Evolutionary conservation across 53 echinoderm and acorn worm genomes (phyloP).

Genomic region (Stichopus horrens): DNA sequence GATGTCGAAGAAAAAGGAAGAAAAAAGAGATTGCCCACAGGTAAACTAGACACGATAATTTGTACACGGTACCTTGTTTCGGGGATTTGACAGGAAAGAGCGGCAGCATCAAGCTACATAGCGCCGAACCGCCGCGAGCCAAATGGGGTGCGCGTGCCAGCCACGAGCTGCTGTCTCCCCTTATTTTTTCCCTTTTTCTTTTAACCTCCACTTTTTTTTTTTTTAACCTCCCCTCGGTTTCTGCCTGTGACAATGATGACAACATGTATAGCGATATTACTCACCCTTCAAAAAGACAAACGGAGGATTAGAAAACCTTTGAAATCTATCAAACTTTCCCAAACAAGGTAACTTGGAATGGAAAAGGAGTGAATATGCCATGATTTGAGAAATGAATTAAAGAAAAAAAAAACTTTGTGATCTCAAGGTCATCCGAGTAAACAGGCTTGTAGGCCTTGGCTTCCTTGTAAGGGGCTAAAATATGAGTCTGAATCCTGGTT

Average conservation of each 20-base stretch:
- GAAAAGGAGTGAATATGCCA: too few relatives aligned
- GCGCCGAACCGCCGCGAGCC: conserved; percentile 32
- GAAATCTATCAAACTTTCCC: too few relatives aligned
- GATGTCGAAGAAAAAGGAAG: not conserved
- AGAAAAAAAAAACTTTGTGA: too few relatives aligned
- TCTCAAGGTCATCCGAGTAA: too few relatives aligned
- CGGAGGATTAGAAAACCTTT: too few relatives aligned
- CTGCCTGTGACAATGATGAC: not conserved
- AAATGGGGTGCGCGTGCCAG: conserved; percentile 29
- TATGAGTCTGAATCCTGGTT: too few relatives aligned
- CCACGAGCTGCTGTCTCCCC: not conserved
- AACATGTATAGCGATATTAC: too few relatives aligned
- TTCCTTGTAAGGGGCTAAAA: too few relatives aligned
- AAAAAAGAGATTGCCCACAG: not conserved
- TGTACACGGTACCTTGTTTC: not conserved
- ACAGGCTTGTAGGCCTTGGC: too few relatives aligned
- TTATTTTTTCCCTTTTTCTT: not conserved
- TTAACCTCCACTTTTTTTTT: not conserved
- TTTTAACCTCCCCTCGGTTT: not conserved
- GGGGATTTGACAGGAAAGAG: not conserved
- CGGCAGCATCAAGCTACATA: not conserved
- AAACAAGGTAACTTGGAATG: too few relatives aligned
- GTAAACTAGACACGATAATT: conserved; percentile 14
- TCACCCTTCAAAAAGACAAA: too few relatives aligned
- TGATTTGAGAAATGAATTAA: too few relatives aligned